Evolutionary conservation across 2,888 invertebrate genomes (phyloP).

Genomic region (Thelaira solivaga): DNA sequence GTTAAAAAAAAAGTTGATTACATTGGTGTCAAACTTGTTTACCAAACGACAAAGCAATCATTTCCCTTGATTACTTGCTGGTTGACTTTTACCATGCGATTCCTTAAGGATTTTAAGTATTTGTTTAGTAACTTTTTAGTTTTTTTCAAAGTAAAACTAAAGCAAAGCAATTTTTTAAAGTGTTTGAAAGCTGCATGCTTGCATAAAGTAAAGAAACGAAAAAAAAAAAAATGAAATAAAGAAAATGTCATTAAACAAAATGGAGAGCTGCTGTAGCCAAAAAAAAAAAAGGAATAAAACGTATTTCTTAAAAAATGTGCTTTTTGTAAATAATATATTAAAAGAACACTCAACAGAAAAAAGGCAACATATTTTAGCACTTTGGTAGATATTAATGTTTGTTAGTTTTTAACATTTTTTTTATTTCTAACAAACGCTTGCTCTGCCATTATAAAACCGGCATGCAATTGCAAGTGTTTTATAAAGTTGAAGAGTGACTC

Average conservation of each 20-base stretch:
- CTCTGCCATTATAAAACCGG: too few relatives aligned
- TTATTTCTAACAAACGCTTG: too few relatives aligned
- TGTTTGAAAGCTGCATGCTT: constrained; percentile 14
- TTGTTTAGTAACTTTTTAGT: constrained; percentile 4
- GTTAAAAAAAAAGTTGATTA: too few relatives aligned
- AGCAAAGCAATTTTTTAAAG: constrained; percentile 12
- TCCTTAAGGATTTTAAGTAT: constrained; percentile 14
- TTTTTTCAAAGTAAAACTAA: not conserved
- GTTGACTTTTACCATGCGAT: not conserved
- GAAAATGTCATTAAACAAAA: constrained; percentile 41
- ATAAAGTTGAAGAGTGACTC: too few relatives aligned
- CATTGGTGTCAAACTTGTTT: too few relatives aligned
- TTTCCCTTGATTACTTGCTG: too few relatives aligned
- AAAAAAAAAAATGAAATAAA: not conserved
- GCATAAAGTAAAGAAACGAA: not conserved
- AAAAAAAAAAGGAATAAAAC: constrained; percentile 17
- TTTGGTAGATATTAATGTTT: constrained; percentile 35
- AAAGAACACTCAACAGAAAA: constrained; percentile 19
- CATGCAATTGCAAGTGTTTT: too few relatives aligned
- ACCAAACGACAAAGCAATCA: too few relatives aligned
- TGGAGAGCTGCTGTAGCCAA: constrained; percentile 31
- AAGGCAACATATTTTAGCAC: constrained; percentile 31
- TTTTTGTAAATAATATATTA: not conserved
- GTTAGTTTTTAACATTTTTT: too few relatives aligned
- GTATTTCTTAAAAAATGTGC: not conserved